Evolutionary conservation across 2,797 vertebrate genomes (phyloP).

Genomic region (Megalops cyprinoides): DNA sequence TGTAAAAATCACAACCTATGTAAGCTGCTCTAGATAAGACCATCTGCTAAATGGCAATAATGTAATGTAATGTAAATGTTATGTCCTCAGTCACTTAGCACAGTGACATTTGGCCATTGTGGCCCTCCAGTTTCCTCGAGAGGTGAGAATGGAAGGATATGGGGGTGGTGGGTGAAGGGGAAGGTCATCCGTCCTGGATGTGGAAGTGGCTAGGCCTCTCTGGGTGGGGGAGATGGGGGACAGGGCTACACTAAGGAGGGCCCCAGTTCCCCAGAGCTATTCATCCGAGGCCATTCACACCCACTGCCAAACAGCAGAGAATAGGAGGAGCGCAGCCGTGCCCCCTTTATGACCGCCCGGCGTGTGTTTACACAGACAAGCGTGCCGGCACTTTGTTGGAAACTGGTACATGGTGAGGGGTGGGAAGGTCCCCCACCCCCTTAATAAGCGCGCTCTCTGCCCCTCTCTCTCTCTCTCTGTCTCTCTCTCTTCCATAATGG

Average conservation of each 20-base stretch:
- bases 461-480: neutral
- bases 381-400: neutral
- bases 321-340: neutral
- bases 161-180: no score
- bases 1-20: no score
- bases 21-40: no score
- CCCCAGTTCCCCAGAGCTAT: neutral
- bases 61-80: no score
- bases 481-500: neutral
- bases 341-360: neutral
- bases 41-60: no score
- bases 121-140: neutral
- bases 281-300: neutral
- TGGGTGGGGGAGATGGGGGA: neutral
- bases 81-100: no score
- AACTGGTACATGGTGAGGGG: neutral
- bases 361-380: neutral
- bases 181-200: neutral
- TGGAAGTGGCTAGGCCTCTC: neutral
- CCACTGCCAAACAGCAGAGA: neutral
- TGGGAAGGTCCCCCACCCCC: no score
- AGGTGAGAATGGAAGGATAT: neutral
- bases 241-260: neutral
- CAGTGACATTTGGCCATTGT: no score
- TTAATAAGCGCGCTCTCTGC: slow-evolving; percentile 10